Conservation (phyloP, 2,797 vertebrate genomes). For the Neoniphon sammara region DNA sequence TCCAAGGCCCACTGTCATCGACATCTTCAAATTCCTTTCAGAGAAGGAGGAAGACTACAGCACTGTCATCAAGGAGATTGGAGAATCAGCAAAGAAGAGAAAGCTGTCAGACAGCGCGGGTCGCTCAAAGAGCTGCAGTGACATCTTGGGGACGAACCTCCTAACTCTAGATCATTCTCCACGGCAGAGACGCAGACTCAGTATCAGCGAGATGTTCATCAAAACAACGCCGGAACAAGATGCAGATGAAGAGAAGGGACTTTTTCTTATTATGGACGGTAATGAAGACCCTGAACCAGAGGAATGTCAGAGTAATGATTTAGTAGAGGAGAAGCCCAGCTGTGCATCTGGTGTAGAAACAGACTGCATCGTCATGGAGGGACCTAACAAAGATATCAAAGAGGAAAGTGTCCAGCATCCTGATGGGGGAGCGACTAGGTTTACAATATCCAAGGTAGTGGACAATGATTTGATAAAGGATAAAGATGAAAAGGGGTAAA, state of each 20-base stretch:
- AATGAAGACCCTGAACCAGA: conserved; percentile 54
- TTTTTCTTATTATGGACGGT: conserved; percentile 64
- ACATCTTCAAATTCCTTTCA: conserved; percentile 93
- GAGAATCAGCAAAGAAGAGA: conserved; percentile 69
- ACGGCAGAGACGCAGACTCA: conserved; percentile 72
- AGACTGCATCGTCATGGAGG: conserved; percentile 80
- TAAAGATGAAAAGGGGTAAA: conserved; percentile 65
- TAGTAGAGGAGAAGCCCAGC: conserved; percentile 62
- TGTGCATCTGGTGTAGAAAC: conserved; percentile 78
- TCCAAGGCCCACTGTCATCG: conserved; percentile 77
- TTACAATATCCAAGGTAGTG: conserved; percentile 75
- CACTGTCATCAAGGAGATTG: conserved; percentile 93
- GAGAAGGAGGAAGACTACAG: conserved; percentile 93
- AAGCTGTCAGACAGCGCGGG: conserved; percentile 55
- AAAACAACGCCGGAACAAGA: not conserved
- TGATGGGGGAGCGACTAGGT: conserved; percentile 61
- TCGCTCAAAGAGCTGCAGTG: conserved; percentile 80
- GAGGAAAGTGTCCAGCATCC: conserved; percentile 43
- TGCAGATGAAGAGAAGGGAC: not conserved
- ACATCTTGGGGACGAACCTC: conserved; percentile 76
- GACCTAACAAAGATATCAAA: conserved; percentile 73
- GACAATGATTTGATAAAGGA: conserved; percentile 51
- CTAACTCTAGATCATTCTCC: conserved; percentile 81
- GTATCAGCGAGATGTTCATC: conserved; percentile 83
- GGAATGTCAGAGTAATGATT: conserved; percentile 73